These are phyloP conservation scores for Drosophila repleta DNA, from an alignment of 1,140 invertebrate genomes.

Conservation along the genomic window DNA sequence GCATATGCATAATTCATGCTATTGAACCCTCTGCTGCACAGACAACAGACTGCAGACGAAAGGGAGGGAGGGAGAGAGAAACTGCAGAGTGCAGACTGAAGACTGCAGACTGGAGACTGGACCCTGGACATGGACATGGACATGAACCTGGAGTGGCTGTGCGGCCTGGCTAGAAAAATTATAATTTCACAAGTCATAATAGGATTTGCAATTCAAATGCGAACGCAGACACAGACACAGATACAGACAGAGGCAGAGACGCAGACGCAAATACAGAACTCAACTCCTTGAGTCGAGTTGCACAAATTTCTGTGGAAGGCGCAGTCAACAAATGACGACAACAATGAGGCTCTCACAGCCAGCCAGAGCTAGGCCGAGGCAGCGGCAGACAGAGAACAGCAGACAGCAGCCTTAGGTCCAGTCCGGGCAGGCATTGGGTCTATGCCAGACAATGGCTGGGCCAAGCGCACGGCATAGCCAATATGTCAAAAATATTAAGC, in stretches of 20 bases:
- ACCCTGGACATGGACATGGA: conserved; percentile 68
- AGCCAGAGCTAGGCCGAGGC: neutral
- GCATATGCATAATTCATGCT: conserved; percentile 83
- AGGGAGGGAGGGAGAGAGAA: too few species aligned
- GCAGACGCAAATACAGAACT: conserved; percentile 50
- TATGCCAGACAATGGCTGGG: conserved; percentile 43
- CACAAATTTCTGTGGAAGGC: conserved; percentile 74
- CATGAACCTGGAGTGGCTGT: conserved; percentile 54
- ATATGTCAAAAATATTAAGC: conserved; percentile 84
- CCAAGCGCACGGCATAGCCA: conserved; percentile 54
- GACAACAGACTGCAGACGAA: conserved; percentile 18
- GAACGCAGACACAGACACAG: conserved; percentile 58
- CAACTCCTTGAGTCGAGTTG: conserved; percentile 55
- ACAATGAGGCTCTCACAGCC: conserved; percentile 46
- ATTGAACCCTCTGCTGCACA: conserved; percentile 73
- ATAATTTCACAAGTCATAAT: conserved; percentile 84
- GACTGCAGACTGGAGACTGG: conserved; percentile 50
- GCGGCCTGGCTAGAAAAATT: conserved; percentile 75
- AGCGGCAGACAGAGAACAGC: conserved; percentile 24
- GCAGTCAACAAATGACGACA: conserved; percentile 57
- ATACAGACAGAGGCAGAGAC: conserved; percentile 5
- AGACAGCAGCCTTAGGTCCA: conserved; percentile 41
- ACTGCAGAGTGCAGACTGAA: conserved; percentile 38
- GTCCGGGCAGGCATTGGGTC: conserved; percentile 31
- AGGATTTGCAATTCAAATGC: conserved; percentile 84